Conservation (phyloP, 2,888 invertebrate genomes). For the Oconnorella tubifera region DNA sequence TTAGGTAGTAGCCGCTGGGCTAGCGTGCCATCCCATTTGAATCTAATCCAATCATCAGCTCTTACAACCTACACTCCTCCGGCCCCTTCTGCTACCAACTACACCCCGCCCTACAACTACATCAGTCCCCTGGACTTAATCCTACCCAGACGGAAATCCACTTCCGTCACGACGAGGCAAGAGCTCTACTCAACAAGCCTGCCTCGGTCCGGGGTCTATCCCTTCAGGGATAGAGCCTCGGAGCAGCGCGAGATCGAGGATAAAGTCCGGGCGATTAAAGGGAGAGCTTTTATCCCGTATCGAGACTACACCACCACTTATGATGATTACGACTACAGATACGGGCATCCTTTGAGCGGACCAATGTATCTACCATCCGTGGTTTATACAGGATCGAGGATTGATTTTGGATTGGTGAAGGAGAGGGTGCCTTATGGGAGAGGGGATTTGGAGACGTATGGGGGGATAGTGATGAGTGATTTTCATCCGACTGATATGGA, state of each 20-base stretch:
- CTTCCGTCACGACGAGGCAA: background rate
- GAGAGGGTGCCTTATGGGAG: background rate
- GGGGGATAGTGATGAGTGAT: background rate
- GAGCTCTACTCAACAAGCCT: background rate
- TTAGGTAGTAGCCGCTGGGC: background rate
- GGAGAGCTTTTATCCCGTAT: constrained; percentile 2
- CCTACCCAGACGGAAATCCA: constrained; percentile 2
- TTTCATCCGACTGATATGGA: constrained; percentile 18
- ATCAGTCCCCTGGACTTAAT: background rate
- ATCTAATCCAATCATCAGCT: background rate
- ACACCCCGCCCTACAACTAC: background rate
- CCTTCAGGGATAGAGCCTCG: background rate
- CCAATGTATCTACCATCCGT: background rate
- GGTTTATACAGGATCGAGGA: background rate
- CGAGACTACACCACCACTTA: background rate
- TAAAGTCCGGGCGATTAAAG: constrained; percentile 3
- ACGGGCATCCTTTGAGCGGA: background rate
- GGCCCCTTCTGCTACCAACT: background rate
- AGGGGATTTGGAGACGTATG: background rate
- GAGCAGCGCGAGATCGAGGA: constrained; percentile 12
- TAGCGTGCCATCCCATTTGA: background rate
- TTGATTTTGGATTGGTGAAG: background rate
- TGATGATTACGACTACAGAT: background rate
- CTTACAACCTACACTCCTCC: background rate
- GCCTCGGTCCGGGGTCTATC: background rate